These are phyloP conservation scores for Amphiprion clarkii DNA, from an alignment of 2,797 vertebrate species.

Conservation along the genomic window DNA sequence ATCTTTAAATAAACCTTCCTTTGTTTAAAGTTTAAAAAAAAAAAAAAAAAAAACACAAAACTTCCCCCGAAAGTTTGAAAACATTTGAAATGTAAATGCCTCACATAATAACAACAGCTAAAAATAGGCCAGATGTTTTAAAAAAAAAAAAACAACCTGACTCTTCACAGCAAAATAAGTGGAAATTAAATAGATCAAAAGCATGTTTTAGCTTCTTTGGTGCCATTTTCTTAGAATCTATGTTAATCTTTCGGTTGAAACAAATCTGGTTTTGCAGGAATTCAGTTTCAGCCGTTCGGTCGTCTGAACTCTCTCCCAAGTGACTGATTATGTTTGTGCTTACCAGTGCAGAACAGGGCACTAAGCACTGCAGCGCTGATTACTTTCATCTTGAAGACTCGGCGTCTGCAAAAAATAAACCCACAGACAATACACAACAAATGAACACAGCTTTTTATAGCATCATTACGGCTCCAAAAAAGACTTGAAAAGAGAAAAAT, in stretches of 20 bases:
- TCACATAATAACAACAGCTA: constrained; percentile 32
- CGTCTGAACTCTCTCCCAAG: constrained; percentile 41
- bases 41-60: neutral
- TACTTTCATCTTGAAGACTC: constrained; percentile 73
- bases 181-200: constrained; percentile 31
- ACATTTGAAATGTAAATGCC: constrained; percentile 69
- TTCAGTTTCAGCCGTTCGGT: constrained; percentile 39
- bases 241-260: constrained; percentile 30
- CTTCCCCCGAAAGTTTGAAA: constrained; percentile 4
- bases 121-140: constrained; percentile 45
- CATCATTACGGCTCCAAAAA: constrained; percentile 1
- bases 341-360: constrained; percentile 81
- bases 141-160: constrained; percentile 16
- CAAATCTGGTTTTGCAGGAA: constrained; percentile 39
- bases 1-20: constrained; percentile 36
- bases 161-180: constrained; percentile 23
- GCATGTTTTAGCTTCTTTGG: constrained; percentile 9
- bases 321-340: constrained; percentile 64
- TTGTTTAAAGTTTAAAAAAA: constrained; percentile 31
- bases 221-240: constrained; percentile 11
- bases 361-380: constrained; percentile 66
- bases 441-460: constrained; percentile 36
- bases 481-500: neutral
- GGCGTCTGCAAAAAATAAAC: constrained; percentile 54
- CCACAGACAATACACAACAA: constrained; percentile 28